phyloP scores from a whole-genome alignment of 2,797 vertebrate genomes.

The Enteromius thamalakanensis region DNA sequence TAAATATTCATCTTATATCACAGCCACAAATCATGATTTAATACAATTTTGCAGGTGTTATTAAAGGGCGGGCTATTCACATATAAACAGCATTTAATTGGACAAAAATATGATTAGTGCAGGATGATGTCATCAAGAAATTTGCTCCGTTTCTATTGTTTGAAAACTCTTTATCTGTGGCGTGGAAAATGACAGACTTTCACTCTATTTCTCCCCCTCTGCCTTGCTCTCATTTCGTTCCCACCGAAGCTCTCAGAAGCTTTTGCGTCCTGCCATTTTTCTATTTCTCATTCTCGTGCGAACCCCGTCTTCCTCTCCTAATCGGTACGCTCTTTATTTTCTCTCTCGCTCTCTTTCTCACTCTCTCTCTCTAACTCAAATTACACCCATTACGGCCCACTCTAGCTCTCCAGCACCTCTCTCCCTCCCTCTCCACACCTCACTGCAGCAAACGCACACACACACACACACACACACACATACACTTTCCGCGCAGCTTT shows the following conservation, averaged over 20 bases:
- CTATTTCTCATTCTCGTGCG: constrained; percentile 24
- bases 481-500: constrained; percentile 20
- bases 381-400: constrained; percentile 59
- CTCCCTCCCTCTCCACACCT: constrained; percentile 38
- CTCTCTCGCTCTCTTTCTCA: constrained; percentile 35
- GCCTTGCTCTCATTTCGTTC: constrained; percentile 1
- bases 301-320: constrained; percentile 37
- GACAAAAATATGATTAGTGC: neutral
- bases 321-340: constrained; percentile 41
- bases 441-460: constrained; percentile 45
- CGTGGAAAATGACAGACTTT: neutral
- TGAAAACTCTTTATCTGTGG: neutral
- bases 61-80: neutral
- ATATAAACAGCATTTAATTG: neutral
- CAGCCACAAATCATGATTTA: neutral
- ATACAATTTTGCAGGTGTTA: neutral
- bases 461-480: constrained; percentile 43
- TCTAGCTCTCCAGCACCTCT: constrained; percentile 56
- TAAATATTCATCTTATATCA: neutral
- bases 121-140: constrained; percentile 20
- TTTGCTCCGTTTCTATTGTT: neutral
- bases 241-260: constrained; percentile 19
- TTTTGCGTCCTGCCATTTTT: constrained; percentile 21
- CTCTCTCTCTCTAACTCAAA: constrained; percentile 40
- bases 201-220: constrained; percentile 2